phyloP scores from a whole-genome alignment of 2,888 invertebrate species.

The Nomada fucata region DNA sequence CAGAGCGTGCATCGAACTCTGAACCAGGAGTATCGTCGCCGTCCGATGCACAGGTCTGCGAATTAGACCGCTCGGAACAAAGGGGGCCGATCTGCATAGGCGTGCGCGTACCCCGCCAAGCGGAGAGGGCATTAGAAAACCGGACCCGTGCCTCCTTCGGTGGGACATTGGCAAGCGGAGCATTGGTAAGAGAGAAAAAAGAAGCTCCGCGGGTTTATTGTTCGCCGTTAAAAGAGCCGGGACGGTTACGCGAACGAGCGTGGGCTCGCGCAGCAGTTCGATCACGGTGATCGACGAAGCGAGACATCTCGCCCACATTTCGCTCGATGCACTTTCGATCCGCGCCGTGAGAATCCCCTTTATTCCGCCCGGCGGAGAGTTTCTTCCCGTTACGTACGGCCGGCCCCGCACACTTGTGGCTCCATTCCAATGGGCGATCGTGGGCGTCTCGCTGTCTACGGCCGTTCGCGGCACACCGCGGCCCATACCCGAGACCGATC shows the following conservation, averaged over 20 bases:
- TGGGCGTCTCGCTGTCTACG: constrained; percentile 18
- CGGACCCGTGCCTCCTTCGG: no score
- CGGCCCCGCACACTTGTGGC: constrained; percentile 4
- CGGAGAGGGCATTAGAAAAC: no score
- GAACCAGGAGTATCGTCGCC: no score
- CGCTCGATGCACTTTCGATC: constrained; percentile 50
- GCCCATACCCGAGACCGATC: no score
- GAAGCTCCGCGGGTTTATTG: not conserved
- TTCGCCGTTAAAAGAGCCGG: not conserved
- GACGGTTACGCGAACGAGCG: constrained; percentile 8
- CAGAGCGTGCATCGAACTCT: no score
- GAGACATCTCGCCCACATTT: constrained; percentile 59
- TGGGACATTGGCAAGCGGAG: not conserved
- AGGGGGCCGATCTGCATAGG: no score
- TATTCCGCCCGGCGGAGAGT: constrained; percentile 56
- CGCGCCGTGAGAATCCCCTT: constrained; percentile 52
- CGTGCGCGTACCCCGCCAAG: no score
- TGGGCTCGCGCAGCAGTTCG: constrained; percentile 31
- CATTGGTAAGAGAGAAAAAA: not conserved
- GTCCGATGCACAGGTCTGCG: no score
- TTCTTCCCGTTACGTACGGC: constrained; percentile 32
- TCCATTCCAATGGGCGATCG: constrained; percentile 29
- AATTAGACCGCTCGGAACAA: no score
- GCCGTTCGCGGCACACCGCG: not conserved
- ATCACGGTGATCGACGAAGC: constrained; percentile 53